These are phyloP conservation scores for Caligus rogercresseyi DNA, from an alignment of 1,140 invertebrate genomes.

Conservation along the genomic window DNA sequence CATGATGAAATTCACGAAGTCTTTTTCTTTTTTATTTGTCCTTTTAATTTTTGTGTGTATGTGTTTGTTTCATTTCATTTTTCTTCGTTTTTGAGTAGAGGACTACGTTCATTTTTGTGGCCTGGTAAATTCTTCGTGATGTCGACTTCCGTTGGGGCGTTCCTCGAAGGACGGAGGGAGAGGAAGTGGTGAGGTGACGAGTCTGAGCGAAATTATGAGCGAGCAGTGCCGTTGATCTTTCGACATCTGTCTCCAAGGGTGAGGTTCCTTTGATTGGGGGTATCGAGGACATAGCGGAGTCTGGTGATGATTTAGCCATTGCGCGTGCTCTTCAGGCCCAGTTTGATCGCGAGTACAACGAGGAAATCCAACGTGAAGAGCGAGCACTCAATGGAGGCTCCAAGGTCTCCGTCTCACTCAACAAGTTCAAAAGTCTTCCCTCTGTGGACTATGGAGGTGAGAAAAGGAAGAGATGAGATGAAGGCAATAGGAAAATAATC, in stretches of 20 bases:
- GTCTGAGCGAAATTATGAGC: slow-evolving; percentile 54
- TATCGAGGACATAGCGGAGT: slow-evolving; percentile 22
- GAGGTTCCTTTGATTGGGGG: slow-evolving; percentile 22
- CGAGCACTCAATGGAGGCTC: slow-evolving; percentile 55
- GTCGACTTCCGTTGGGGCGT: neutral
- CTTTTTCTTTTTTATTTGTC: no score
- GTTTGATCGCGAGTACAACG: slow-evolving; percentile 69
- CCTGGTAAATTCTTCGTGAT: neutral
- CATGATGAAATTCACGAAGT: no score
- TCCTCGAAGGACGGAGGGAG: neutral
- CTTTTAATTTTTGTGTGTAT: no score
- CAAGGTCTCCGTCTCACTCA: slow-evolving; percentile 29
- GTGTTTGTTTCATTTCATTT: no score
- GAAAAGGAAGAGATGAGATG: no score
- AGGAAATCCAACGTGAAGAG: slow-evolving; percentile 53
- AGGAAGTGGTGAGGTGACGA: neutral
- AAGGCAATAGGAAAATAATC: no score
- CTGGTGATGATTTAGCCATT: slow-evolving; percentile 55
- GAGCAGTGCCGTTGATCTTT: slow-evolving; percentile 40
- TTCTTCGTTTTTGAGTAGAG: no score
- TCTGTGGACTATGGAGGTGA: neutral
- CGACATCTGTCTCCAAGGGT: no score
- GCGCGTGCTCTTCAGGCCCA: slow-evolving; percentile 72
- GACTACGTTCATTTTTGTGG: no score
- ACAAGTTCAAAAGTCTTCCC: slow-evolving; percentile 11